phyloP scores from a whole-genome alignment of 2,797 vertebrate species.

The Orientallactaga sibirica region DNA sequence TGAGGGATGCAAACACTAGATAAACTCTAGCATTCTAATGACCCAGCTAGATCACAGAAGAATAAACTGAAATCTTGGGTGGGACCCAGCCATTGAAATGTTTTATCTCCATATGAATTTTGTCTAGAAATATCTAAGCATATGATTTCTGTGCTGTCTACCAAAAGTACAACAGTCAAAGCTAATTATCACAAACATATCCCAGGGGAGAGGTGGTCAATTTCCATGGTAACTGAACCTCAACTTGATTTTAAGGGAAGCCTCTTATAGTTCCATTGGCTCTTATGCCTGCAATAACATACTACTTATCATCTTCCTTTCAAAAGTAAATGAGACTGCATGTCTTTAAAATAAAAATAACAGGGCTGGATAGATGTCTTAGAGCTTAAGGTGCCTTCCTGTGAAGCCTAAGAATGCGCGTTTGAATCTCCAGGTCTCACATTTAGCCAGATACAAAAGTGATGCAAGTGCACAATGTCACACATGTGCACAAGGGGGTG shows the following conservation, averaged over 20 bases:
- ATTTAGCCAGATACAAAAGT: too few relatives aligned
- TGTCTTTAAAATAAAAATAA: not conserved
- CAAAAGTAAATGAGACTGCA: not conserved
- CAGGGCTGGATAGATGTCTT: too few relatives aligned
- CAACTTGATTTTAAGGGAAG: not conserved
- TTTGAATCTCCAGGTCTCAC: too few relatives aligned
- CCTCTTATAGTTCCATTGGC: rapidly evolving
- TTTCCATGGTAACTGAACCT: not conserved
- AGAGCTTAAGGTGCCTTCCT: too few relatives aligned
- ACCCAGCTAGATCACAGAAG: not conserved
- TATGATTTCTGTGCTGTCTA: not conserved
- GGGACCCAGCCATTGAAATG: not conserved
- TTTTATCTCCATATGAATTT: not conserved
- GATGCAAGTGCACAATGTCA: too few relatives aligned
- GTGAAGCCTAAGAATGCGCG: too few relatives aligned
- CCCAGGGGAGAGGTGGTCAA: not conserved
- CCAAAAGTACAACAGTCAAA: not conserved
- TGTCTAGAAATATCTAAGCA: not conserved
- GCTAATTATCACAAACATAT: not conserved
- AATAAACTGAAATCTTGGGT: not conserved
- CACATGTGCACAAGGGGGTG: too few relatives aligned
- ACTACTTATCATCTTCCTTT: not conserved
- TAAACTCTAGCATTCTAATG: not conserved
- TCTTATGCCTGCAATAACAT: not conserved
- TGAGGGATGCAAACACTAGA: not conserved